Base-by-base conservation (phyloP, 2,797 vertebrate species). In the Anguilla anguilla region DNA sequence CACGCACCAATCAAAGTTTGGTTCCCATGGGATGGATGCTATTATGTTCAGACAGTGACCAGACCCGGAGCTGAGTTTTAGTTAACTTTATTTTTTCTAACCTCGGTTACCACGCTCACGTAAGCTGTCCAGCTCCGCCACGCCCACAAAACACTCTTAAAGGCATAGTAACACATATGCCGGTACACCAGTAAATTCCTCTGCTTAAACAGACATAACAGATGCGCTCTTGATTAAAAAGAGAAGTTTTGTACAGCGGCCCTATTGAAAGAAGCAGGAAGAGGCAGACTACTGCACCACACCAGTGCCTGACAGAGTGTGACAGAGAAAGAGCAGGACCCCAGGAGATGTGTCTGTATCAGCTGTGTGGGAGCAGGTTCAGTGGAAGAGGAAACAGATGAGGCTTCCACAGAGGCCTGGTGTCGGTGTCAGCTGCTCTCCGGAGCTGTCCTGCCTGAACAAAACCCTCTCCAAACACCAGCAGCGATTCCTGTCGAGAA, bases 271-370 rank as follows among this genome's bases (percentile, higher is more conserved):
- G 46, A 19, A 10, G 19, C 19, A 5, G 3, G 35, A 2, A 49
- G 2, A 19, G 43, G 17, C 2, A 82, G 39, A 82, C 17, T 22
- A 49, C 39, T 82, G 46, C 22, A 43, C 79, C 15, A 25, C 3
- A 46, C 22, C 5, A 39, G n/a, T 57, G 19, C 3, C 19, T 39
- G 13, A 46, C 61, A 67, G 81, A 61, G 86, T 84, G 81, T 51
- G 49, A 83, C 39, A 2, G 77, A 83, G 64, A 69, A 72, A 43
- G 81, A 87, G 51, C 86, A 87, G 81, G 6, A n/a, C 82, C 49
- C n/a, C 64, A 43, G 72, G 79, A 87, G 86, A 59, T 83, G 86
- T 10, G 81, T 46, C 46, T 74, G 86, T 84, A 43, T 7, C 86
- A 72, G 86, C 61, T 83, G 61, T 59, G 19, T 22, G 86, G 82